Conservation (phyloP, 2,888 invertebrate genomes). For the Parnassius glacialis region DNA sequence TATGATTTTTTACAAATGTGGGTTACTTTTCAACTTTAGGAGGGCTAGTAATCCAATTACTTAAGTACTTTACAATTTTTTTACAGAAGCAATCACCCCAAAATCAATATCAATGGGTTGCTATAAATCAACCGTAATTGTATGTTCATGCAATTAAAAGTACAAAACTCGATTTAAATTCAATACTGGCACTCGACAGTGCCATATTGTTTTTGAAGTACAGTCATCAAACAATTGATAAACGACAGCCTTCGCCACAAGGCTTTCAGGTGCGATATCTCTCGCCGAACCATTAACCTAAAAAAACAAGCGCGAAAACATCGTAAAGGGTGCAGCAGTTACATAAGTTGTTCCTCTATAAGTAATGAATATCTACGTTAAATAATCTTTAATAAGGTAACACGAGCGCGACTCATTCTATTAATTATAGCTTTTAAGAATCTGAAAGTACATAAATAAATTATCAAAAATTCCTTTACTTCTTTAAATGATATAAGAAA, state of each 20-base stretch:
- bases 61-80: too few relatives aligned
- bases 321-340: slow-evolving; percentile 29
- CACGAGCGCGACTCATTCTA: neutral
- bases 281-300: slow-evolving; percentile 47
- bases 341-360: slow-evolving; percentile 10
- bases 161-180: slow-evolving; percentile 1
- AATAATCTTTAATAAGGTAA: slow-evolving; percentile 2
- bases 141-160: neutral
- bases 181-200: slow-evolving; percentile 20
- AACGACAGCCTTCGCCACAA: slow-evolving; percentile 44
- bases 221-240: slow-evolving; percentile 40
- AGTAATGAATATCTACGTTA: neutral
- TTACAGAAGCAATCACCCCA: too few relatives aligned
- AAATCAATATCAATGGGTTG: too few relatives aligned
- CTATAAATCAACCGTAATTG: too few relatives aligned
- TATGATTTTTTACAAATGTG: too few relatives aligned
- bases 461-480: too few relatives aligned
- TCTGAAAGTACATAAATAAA: too few relatives aligned
- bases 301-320: slow-evolving; percentile 36
- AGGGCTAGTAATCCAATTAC: too few relatives aligned
- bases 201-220: slow-evolving; percentile 26
- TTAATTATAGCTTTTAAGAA: too few relatives aligned
- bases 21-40: too few relatives aligned
- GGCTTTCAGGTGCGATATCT: slow-evolving; percentile 40
- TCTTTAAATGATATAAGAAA: too few relatives aligned